Base-by-base conservation (phyloP, 30 jellyfish, hydroid and myxozoan genomes). In the Aurelia coerulea region DNA sequence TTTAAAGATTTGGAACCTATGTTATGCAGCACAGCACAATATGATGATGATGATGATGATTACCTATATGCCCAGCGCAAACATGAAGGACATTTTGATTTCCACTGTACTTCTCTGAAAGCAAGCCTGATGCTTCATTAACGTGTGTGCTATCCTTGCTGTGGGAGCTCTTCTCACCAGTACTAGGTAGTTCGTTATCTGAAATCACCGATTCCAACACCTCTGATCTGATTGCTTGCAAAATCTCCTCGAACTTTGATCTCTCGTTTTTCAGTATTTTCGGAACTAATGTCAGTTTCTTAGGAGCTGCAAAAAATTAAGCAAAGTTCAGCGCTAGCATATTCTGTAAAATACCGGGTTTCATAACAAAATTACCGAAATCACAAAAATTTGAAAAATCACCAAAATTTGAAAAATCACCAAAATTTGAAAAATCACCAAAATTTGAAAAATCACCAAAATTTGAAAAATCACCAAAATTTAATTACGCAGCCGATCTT, bases 1-100 rank as follows among this genome's bases (percentile, higher is more conserved):
- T 23, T 23, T 23, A 23, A 23, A 23, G 29, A 23, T 23, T 23
- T 23, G 29, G 29, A 23, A 23, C 29, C 29, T 23, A 37, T 4
- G 49, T 4, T 37, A 37, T 37, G 49, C 3, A 37, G 49, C 49
- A 37, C 49, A 4, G 49, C 49, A 37, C 49, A 37, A 37, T 37
- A 37, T 37, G 49, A 37, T 37, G 49, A 37, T 37, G 49, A 37
- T 37, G 49, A 37, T 37, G 49, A 37, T 39, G 51, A 39, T 39
- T 46, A 46, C 56, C 56, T 46, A 46, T 46, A 46, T 46, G 62
- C 1, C 89, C 79, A 15, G 96, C 98, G 68, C 97, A 90, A 50
- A 93, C 59, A 62, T 93, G 97, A 88, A 93, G 67, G 19, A 93
- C 56, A 52, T 93, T 93, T 66, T 88, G 98, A 46, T 88, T 93